Evolutionary conservation across 2,113 vertebrate genomes (phyloP).

Genomic region (Zootoca vivipara): DNA sequence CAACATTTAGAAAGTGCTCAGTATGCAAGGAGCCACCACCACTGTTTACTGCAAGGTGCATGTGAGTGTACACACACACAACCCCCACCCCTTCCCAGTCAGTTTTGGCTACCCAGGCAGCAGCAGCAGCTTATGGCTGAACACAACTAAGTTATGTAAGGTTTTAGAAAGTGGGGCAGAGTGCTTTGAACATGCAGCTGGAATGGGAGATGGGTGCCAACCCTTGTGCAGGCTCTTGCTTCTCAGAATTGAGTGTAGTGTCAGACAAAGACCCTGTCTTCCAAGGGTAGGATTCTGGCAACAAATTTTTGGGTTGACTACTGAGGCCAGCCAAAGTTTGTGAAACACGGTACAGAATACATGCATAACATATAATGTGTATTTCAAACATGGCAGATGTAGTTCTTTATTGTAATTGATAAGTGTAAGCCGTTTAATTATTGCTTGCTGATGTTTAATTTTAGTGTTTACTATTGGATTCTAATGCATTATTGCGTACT

Average conservation of each 20-base stretch:
- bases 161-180: background rate
- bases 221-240: background rate
- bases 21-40: background rate
- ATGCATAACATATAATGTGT: background rate
- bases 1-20: background rate
- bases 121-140: background rate
- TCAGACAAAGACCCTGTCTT: background rate
- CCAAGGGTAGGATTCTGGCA: background rate
- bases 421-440: no score
- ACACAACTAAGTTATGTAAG: background rate
- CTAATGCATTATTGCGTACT: no score
- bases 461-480: no score
- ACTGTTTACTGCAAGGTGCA: background rate
- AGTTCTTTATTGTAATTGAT: no score
- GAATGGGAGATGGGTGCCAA: background rate
- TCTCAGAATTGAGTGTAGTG: background rate
- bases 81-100: background rate
- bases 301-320: background rate
- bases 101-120: no score
- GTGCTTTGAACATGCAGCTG: background rate
- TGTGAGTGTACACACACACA: background rate
- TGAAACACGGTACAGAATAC: background rate
- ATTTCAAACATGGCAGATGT: background rate
- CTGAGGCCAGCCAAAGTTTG: background rate
- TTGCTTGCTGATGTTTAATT: no score